These are phyloP conservation scores for Palaemon carinicauda DNA, from an alignment of 1,140 invertebrate genomes.

Conservation along the genomic window DNA sequence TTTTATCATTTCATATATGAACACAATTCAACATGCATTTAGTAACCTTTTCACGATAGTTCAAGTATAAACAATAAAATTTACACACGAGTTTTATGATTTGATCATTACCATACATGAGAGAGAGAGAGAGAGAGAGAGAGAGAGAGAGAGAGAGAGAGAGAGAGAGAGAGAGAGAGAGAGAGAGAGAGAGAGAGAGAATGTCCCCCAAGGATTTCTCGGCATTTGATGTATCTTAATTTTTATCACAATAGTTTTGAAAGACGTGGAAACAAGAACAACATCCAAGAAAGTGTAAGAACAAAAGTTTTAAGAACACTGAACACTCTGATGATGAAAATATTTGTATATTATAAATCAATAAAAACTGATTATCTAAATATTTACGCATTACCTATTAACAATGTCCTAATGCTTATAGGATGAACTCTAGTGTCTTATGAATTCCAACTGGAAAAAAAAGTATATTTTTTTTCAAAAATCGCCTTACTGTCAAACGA, in stretches of 20 bases:
- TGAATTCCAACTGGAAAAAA: neutral
- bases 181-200: neutral
- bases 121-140: neutral
- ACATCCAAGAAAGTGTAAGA: slow-evolving; percentile 19
- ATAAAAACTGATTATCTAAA: too few relatives aligned
- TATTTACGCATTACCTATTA: neutral
- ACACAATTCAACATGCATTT: too few relatives aligned
- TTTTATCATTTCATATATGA: too few relatives aligned
- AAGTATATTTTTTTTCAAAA: neutral
- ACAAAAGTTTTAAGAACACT: slow-evolving; percentile 18
- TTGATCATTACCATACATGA: neutral
- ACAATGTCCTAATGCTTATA: neutral
- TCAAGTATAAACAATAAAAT: too few relatives aligned
- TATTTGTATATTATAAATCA: neutral
- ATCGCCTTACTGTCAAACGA: neutral
- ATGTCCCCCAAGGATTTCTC: neutral
- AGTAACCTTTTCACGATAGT: too few relatives aligned
- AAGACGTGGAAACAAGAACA: slow-evolving; percentile 47
- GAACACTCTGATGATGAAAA: slow-evolving; percentile 35
- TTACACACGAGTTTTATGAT: too few relatives aligned
- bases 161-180: neutral
- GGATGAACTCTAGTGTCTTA: neutral
- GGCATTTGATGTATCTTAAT: slow-evolving; percentile 4
- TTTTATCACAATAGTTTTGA: slow-evolving; percentile 49
- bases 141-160: neutral